Percentiles rank a stretch among this genome's conserved stretches.
These are phyloP conservation scores for Protomyctophum bolini DNA, from an alignment of 2,113 vertebrate species.

Conservation along the genomic window DNA sequence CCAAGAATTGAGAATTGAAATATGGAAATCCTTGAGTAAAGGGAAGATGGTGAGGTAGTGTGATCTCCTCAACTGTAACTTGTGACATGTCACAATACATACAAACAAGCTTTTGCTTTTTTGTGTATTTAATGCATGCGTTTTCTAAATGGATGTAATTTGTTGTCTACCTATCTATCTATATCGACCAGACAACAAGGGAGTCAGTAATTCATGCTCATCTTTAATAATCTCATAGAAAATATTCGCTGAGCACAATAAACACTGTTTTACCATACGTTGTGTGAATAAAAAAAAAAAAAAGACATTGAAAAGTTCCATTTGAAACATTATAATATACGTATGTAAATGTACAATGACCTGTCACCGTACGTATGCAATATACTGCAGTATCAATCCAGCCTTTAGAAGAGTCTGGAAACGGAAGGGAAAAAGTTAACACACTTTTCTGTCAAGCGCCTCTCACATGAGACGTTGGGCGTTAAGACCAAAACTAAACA, in stretches of 20 bases:
- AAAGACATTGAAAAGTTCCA: constrained; percentile 81
- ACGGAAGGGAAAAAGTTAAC: constrained; percentile 2
- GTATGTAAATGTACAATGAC: constrained; percentile 71
- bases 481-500: constrained; percentile 15
- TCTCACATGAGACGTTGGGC: constrained; percentile 21
- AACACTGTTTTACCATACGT: constrained; percentile 88
- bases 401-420: constrained; percentile 30
- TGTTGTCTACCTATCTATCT: not conserved
- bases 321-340: constrained; percentile 64
- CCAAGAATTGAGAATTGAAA: no score
- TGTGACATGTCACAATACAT: no score
- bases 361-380: constrained; percentile 72
- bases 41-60: no score
- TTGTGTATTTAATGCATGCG: not conserved
- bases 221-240: constrained; percentile 95
- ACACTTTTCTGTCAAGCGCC: constrained; percentile 18
- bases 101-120: not conserved
- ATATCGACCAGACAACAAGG: constrained; percentile 2
- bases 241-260: constrained; percentile 91
- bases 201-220: constrained; percentile 83
- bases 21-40: no score
- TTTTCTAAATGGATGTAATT: not conserved
- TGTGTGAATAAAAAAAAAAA: constrained; percentile 80
- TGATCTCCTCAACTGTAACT: no score
- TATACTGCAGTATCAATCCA: constrained; percentile 50